Evolutionary conservation across 2,888 invertebrate genomes (phyloP).

Genomic region (Ophion slaviceki): DNA sequence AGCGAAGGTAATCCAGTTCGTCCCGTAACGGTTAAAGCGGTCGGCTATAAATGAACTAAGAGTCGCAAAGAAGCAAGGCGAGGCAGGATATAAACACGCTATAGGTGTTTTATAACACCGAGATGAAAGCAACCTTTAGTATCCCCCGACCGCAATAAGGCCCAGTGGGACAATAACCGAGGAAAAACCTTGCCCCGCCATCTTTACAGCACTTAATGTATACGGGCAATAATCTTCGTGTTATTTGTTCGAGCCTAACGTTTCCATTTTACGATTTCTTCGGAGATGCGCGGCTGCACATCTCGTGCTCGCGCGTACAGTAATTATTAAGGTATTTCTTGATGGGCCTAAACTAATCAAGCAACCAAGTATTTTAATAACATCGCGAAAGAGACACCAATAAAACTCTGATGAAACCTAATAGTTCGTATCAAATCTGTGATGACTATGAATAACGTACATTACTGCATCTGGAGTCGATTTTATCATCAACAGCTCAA

Average conservation of each 20-base stretch:
- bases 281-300: background rate
- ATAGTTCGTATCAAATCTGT: background rate
- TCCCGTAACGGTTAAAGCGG: constrained; percentile 66
- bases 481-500: no score
- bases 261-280: constrained; percentile 16
- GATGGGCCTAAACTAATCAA: background rate
- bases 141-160: constrained; percentile 55
- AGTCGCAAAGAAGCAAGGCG: constrained; percentile 47
- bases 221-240: constrained; percentile 15
- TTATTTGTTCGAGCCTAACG: background rate
- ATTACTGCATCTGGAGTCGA: no score
- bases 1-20: constrained; percentile 66
- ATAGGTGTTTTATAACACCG: constrained; percentile 44
- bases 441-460: no score
- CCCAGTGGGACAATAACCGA: constrained; percentile 41
- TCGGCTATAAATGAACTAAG: constrained; percentile 61
- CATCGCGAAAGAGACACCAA: background rate
- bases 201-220: constrained; percentile 26
- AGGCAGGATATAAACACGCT: constrained; percentile 35
- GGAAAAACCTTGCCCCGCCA: constrained; percentile 21
- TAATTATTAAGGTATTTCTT: background rate
- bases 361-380: constrained; percentile 14
- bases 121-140: constrained; percentile 39
- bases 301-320: background rate
- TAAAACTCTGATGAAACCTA: background rate